phyloP scores from a whole-genome alignment of 2,888 invertebrate genomes.

The Drosophila mimica region DNA sequence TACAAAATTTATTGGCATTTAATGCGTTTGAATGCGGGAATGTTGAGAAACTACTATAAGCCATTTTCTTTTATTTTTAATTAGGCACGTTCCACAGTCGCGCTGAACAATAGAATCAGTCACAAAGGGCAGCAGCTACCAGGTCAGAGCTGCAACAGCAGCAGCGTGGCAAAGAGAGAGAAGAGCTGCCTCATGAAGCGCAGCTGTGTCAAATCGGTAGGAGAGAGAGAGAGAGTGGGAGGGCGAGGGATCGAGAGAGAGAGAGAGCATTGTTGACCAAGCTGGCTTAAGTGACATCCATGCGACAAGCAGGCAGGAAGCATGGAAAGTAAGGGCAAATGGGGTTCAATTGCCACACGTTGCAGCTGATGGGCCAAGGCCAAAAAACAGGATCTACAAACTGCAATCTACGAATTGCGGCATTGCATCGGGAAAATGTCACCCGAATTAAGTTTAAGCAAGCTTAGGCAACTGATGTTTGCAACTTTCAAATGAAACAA shows the following conservation, averaged over 20 bases:
- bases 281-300: neutral
- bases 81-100: slow-evolving; percentile 40
- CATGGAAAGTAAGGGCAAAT: neutral
- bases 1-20: slow-evolving; percentile 65
- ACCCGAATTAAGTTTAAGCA: neutral
- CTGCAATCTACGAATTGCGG: slow-evolving; percentile 20
- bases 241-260: accelerated
- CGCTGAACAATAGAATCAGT: slow-evolving; percentile 36
- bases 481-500: neutral
- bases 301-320: neutral
- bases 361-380: slow-evolving; percentile 47
- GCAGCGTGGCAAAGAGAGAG: neutral
- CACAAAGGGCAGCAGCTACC: slow-evolving; percentile 19
- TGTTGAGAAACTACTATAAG: slow-evolving; percentile 20
- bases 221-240: neutral
- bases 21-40: slow-evolving; percentile 62
- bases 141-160: slow-evolving; percentile 6
- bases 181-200: slow-evolving; percentile 44
- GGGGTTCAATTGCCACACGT: slow-evolving; percentile 5
- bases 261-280: neutral
- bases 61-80: slow-evolving; percentile 23
- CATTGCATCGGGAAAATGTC: slow-evolving; percentile 2
- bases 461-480: neutral
- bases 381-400: slow-evolving; percentile 7
- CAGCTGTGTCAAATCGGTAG: slow-evolving; percentile 8